phyloP scores from a whole-genome alignment of 2,113 vertebrate genomes.

The Puntigrus tetrazona region DNA sequence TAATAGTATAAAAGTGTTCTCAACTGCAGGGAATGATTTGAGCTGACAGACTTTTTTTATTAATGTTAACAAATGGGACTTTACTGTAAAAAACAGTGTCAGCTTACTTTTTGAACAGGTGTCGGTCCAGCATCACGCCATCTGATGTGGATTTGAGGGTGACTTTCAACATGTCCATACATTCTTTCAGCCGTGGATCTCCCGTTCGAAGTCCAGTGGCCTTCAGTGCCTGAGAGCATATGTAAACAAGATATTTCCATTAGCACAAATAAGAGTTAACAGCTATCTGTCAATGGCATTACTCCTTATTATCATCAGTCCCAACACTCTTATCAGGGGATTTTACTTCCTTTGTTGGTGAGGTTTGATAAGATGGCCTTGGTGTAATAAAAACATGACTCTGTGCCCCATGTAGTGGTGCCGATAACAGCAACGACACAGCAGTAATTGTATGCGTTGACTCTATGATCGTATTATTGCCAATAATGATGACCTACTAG shows the following conservation, averaged over 20 bases:
- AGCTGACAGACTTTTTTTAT: neutral
- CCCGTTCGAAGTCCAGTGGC: slow-evolving; percentile 91
- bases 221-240: slow-evolving; percentile 86
- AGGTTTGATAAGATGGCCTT: slow-evolving; percentile 16
- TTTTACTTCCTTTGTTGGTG: neutral
- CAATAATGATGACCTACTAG: too few species aligned
- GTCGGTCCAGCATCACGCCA: slow-evolving; percentile 93
- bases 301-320: neutral
- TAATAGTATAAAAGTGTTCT: too few species aligned
- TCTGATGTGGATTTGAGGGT: slow-evolving; percentile 90
- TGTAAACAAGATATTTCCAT: slow-evolving; percentile 22
- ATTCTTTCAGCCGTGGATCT: slow-evolving; percentile 96
- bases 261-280: neutral
- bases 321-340: neutral
- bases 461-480: too few species aligned
- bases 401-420: neutral
- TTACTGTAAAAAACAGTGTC: too few species aligned
- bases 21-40: neutral
- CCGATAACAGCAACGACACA: neutral
- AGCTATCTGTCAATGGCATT: neutral
- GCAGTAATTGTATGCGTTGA: neutral
- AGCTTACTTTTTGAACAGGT: slow-evolving; percentile 95
- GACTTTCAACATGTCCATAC: slow-evolving; percentile 95
- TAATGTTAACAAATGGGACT: too few species aligned
- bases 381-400: slow-evolving; percentile 23